phyloP scores from a whole-genome alignment of 35 echinoderm and acorn worm genomes.

The Heliocidaris tuberculata region DNA sequence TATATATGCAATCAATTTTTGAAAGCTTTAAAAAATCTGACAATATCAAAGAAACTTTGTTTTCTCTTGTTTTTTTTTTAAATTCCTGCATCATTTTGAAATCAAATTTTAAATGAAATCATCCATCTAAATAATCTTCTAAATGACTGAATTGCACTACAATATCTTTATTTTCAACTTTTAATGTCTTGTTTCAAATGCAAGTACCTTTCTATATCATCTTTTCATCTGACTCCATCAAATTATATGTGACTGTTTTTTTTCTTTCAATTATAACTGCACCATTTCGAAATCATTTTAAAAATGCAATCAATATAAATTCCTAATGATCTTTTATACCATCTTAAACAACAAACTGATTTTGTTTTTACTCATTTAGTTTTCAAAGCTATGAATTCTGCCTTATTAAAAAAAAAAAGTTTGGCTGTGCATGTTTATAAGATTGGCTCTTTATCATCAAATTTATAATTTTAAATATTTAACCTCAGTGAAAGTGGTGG shows the following conservation, averaged over 20 bases:
- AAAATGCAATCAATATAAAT: neutral
- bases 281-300: neutral
- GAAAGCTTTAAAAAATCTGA: too few species aligned
- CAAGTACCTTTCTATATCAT: neutral
- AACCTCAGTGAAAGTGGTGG: neutral
- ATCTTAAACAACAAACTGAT: neutral
- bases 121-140: neutral
- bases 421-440: neutral
- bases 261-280: neutral
- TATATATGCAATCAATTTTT: too few species aligned
- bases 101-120: neutral
- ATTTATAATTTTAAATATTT: neutral
- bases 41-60: too few species aligned
- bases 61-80: too few species aligned
- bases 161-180: neutral
- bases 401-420: neutral
- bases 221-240: neutral
- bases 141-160: neutral
- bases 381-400: neutral
- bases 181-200: neutral
- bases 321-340: neutral
- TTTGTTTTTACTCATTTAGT: neutral
- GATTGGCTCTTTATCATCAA: neutral
- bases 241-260: neutral
- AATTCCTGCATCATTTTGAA: neutral